These are phyloP conservation scores for Drosophila sp. DNA, from an alignment of 1,140 invertebrate genomes.

Conservation along the genomic window DNA sequence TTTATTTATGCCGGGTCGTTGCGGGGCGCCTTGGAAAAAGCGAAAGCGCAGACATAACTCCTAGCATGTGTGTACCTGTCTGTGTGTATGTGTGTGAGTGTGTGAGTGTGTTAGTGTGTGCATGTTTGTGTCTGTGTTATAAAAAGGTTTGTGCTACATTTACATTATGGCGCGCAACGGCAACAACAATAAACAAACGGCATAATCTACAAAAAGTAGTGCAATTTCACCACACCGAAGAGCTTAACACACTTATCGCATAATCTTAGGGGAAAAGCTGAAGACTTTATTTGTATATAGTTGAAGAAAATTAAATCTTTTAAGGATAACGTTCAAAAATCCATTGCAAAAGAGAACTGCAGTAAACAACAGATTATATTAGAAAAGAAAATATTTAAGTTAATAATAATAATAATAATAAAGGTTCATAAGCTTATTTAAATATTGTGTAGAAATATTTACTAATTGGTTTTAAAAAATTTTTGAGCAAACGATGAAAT, in stretches of 20 bases:
- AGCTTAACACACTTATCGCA: constrained; percentile 35
- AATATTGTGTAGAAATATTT: too few relatives aligned
- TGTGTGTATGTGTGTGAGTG: constrained; percentile 12
- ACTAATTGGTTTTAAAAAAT: too few relatives aligned
- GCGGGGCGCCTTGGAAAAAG: constrained; percentile 56
- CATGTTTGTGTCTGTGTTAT: constrained; percentile 62
- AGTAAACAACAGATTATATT: too few relatives aligned
- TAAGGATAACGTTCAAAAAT: too few relatives aligned
- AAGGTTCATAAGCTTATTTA: too few relatives aligned
- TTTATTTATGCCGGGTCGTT: constrained; percentile 45
- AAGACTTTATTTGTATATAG: too few relatives aligned
- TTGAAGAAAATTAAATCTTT: too few relatives aligned
- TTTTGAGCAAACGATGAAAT: too few relatives aligned
- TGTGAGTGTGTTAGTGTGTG: constrained; percentile 36
- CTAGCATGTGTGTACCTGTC: constrained; percentile 39
- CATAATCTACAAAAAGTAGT: constrained; percentile 72
- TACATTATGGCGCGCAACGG: constrained; percentile 76
- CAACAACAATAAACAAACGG: constrained; percentile 77
- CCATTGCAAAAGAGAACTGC: too few relatives aligned
- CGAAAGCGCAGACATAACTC: constrained; percentile 80
- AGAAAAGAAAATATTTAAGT: too few relatives aligned
- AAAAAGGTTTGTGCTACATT: constrained; percentile 84
- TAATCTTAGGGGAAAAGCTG: too few relatives aligned
- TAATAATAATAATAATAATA: too few relatives aligned
- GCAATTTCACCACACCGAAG: constrained; percentile 24